phyloP scores from a whole-genome alignment of 2,888 invertebrate genomes.

The Philonicus albiceps region DNA sequence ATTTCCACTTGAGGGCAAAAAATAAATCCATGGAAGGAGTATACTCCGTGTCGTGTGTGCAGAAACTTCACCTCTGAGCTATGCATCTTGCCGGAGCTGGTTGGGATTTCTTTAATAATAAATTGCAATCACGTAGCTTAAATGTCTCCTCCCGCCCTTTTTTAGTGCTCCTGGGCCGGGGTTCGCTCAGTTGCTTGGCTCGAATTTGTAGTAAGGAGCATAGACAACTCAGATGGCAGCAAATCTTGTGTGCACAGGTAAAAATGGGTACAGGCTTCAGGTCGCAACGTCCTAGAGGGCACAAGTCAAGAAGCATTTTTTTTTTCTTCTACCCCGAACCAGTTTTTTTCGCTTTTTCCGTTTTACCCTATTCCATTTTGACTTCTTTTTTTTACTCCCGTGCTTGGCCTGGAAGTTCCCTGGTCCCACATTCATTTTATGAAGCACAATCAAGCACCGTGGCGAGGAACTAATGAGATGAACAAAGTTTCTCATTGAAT shows the following conservation, averaged over 20 bases:
- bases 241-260: conserved; percentile 38
- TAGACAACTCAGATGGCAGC: conserved; percentile 7
- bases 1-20: conserved; percentile 17
- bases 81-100: conserved; percentile 18
- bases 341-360: not conserved
- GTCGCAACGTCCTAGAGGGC: conserved; percentile 1
- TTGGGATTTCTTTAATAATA: conserved; percentile 40
- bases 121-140: conserved; percentile 41
- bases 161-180: not conserved
- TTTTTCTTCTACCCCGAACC: not conserved
- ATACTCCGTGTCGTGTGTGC: conserved; percentile 17
- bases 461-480: conserved; percentile 41
- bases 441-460: conserved; percentile 35
- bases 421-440: conserved; percentile 23
- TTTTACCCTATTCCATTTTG: not conserved
- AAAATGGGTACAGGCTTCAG: conserved; percentile 16
- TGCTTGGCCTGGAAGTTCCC: not conserved
- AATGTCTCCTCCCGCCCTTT: conserved; percentile 28
- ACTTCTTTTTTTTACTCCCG: not conserved
- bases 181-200: not conserved
- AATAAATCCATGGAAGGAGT: conserved; percentile 6
- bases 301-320: not conserved
- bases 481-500: conserved; percentile 41
- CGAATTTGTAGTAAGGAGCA: conserved; percentile 22
- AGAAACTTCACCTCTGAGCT: conserved; percentile 29